phyloP scores from a whole-genome alignment of 2,113 vertebrate species.

The Apteryx mantelli region DNA sequence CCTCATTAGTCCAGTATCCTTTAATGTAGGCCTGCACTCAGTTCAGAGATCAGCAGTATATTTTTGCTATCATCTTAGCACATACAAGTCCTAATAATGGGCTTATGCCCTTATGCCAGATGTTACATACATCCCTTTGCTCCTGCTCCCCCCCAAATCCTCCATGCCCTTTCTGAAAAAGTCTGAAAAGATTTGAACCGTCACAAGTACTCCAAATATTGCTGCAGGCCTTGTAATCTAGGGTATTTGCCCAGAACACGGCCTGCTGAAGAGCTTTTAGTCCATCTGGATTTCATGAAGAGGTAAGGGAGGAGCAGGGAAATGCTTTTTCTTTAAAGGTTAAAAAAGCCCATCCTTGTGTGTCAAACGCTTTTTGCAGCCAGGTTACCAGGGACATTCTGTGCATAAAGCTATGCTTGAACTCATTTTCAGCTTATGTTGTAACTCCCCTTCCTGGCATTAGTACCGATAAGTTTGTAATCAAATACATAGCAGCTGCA shows the following conservation, averaged over 20 bases:
- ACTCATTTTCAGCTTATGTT: background rate
- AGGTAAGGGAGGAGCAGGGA: background rate
- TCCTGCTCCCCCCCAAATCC: background rate
- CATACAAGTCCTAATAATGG: background rate
- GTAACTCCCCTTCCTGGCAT: slow-evolving; percentile 40
- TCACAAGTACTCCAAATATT: background rate
- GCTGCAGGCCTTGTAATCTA: background rate
- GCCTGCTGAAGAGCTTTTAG: background rate
- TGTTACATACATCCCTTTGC: background rate
- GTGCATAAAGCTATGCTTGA: background rate
- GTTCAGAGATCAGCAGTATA: too few species aligned
- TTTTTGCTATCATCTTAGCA: background rate
- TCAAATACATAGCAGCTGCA: slow-evolving; percentile 47
- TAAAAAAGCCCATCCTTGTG: background rate
- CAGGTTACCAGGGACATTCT: background rate
- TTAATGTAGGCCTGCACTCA: too few species aligned
- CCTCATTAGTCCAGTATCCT: too few species aligned
- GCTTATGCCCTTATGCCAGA: background rate
- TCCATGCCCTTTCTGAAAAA: background rate
- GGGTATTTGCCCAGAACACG: background rate
- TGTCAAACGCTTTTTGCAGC: background rate
- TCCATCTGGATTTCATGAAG: background rate
- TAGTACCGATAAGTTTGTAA: slow-evolving; percentile 52
- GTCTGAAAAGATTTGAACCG: background rate
- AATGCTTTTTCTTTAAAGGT: background rate